Evolutionary conservation across 2,888 invertebrate genomes (phyloP), one percentile per base, ranked within the genome.

Genomic region (Agrochola circellaris): DNA sequence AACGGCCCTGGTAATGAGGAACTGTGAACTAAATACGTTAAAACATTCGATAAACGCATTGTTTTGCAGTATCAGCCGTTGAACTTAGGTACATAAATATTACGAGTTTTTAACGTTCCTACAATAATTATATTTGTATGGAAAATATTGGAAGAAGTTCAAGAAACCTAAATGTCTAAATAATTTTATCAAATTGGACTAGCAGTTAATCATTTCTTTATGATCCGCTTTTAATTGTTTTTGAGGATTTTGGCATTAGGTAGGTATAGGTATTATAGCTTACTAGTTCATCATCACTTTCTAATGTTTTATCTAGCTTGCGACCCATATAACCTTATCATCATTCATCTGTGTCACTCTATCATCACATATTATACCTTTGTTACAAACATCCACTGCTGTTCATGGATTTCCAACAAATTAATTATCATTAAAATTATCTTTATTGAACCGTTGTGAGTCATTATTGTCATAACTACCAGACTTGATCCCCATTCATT

Each of bases 31-130:
- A 62, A 81, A 73, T 76, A 60, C 70, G 70, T 70, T 65, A 42
- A 68, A 75, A 75, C 64, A 60, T 51, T 80, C 67, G 85, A 85
- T 77, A 85, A 73, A 60, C 15, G 66, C 56, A 77, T 81, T 81
- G 85, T 81, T 76, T 65, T 64, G n/a, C 58, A n/a, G 34, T 69
- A 70, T 42, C 20, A 83, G 48, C 42, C 2, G n/a, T n/a, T 56
- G 42, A 5, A 60, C 20, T 6, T 65, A 42, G 3, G 17, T 15
- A 54, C 38, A 48, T 56, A 56, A 51, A 13, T 23, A 30, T 65
- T 62, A 62, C 20, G 30, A 75, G 61, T 30, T 73, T 54, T 66
- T 66, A 30, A 66, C 26, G 30, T 11, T 26, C 4, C 15, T 72
- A 45, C 34, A 56, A 34, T 48, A 23, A 15, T 30, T 48, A 48